Evolutionary conservation across 2,797 vertebrate species (phyloP).

Genomic region (Alcedo quadribrachys): DNA sequence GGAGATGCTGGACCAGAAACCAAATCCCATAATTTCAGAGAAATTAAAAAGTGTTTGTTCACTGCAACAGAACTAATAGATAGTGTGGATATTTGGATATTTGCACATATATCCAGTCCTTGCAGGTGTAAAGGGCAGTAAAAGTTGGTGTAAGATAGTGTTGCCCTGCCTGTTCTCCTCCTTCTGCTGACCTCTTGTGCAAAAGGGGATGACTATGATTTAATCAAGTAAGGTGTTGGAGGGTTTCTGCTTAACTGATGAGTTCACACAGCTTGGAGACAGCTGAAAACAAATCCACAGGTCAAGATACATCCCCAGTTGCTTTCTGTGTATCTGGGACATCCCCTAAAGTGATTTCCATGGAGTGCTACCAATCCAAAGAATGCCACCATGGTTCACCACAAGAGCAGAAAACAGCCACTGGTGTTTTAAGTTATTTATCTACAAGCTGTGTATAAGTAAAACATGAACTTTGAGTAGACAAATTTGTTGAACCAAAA

Average conservation of each 20-base stretch:
- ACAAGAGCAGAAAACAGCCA: not conserved
- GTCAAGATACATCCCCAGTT: not conserved
- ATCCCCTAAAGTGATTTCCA: not conserved
- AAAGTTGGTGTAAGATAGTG: not conserved
- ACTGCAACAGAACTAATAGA: not conserved
- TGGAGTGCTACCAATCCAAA: not conserved
- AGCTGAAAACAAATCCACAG: not conserved
- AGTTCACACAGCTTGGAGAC: not conserved
- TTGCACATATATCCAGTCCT: not conserved
- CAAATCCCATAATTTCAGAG: not conserved
- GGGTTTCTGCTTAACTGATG: not conserved
- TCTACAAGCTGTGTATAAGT: not conserved
- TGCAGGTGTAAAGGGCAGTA: accelerated
- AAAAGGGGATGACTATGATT: not conserved
- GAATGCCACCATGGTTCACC: not conserved
- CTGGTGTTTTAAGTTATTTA: not conserved
- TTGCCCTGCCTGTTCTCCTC: not conserved
- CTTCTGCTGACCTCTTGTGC: not conserved
- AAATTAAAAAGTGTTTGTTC: not conserved
- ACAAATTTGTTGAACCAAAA: not conserved
- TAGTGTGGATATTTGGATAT: not conserved
- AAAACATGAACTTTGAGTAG: not conserved
- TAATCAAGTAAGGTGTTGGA: accelerated
- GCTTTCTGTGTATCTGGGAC: not conserved
- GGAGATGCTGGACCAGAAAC: not conserved